Percentiles rank a stretch among this genome's conserved stretches.
Conservation (phyloP, 2,888 invertebrate genomes). For the Drosophila cyrtoloma region DNA sequence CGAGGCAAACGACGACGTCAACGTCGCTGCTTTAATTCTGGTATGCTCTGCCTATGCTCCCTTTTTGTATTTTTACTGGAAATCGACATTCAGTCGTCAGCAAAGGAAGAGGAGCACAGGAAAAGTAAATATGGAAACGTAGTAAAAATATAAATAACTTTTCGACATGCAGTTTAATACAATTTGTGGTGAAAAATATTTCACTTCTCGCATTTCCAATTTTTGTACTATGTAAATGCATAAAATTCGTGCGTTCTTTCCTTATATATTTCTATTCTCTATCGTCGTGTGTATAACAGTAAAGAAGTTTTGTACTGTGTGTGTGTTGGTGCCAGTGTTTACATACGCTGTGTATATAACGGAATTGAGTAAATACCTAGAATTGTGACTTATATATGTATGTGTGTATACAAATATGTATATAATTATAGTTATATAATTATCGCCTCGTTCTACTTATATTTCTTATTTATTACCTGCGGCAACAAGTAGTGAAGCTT, state of each 20-base stretch:
- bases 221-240: constrained; percentile 32
- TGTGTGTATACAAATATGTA: neutral
- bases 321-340: constrained; percentile 22
- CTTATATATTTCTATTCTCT: constrained; percentile 27
- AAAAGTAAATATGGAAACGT: constrained; percentile 20
- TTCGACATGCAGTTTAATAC: neutral
- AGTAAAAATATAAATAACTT: constrained; percentile 1
- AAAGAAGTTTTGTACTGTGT: constrained; percentile 35
- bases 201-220: constrained; percentile 1
- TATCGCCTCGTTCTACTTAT: constrained; percentile 5
- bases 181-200: neutral
- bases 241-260: constrained; percentile 19
- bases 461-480: constrained; percentile 28
- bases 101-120: constrained; percentile 19
- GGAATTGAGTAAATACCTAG: constrained; percentile 50
- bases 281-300: constrained; percentile 60
- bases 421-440: constrained; percentile 1
- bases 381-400: constrained; percentile 21
- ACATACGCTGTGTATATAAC: constrained; percentile 43
- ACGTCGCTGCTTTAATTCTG: constrained; percentile 35
- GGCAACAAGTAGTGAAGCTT: constrained; percentile 49
- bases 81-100: constrained; percentile 47
- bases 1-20: constrained; percentile 30
- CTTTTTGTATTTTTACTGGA: constrained; percentile 46
- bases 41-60: constrained; percentile 35